These are phyloP conservation scores for Hyperopisus bebe DNA, from an alignment of 2,113 vertebrate species.

Conservation along the genomic window DNA sequence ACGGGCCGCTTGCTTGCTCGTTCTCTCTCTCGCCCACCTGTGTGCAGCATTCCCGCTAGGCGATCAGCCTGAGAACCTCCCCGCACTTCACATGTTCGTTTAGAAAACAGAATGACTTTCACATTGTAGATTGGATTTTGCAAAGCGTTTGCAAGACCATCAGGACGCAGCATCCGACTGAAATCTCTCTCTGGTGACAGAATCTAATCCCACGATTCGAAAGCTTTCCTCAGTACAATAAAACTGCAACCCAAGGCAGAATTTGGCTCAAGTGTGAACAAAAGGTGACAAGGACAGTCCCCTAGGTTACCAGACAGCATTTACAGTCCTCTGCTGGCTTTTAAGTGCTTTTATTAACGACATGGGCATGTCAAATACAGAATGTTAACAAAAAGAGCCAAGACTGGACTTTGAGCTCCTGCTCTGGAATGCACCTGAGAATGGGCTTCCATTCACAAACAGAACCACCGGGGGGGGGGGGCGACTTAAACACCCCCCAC, in stretches of 20 bases:
- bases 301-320: background rate
- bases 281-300: background rate
- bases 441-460: background rate
- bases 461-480: background rate
- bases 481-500: background rate
- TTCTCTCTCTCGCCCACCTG: background rate
- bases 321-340: background rate
- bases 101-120: background rate
- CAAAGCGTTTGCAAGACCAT: background rate
- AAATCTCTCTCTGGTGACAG: background rate
- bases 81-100: slow-evolving; percentile 15
- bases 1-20: background rate
- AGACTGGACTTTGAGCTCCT: background rate
- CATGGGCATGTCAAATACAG: background rate
- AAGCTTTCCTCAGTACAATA: slow-evolving; percentile 1
- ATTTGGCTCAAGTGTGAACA: background rate
- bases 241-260: background rate
- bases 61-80: background rate
- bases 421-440: background rate
- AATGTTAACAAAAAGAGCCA: background rate
- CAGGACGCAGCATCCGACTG: background rate
- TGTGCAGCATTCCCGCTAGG: background rate
- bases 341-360: background rate
- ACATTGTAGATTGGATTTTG: background rate
- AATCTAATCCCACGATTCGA: background rate